phyloP scores from a whole-genome alignment of 92 coral and sea anemone genomes.

The Porites rus region DNA sequence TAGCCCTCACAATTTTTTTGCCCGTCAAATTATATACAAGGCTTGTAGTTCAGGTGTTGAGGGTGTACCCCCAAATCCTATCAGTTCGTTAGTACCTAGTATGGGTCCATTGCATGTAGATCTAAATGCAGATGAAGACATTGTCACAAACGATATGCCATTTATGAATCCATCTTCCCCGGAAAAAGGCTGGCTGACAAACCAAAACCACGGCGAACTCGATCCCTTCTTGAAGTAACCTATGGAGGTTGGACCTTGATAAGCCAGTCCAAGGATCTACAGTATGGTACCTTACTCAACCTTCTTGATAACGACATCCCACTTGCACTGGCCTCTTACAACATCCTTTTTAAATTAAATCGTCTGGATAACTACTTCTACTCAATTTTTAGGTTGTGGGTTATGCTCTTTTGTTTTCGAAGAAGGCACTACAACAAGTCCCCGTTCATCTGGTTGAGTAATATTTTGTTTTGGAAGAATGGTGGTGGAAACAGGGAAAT shows the following conservation, averaged over 20 bases:
- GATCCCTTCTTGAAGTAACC: slow-evolving; percentile 47
- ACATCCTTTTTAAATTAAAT: too few relatives aligned
- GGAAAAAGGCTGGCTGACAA: slow-evolving; percentile 55
- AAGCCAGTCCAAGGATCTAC: slow-evolving; percentile 43
- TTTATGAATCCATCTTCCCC: slow-evolving; percentile 54
- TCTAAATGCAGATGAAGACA: slow-evolving; percentile 57
- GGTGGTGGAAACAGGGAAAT: slow-evolving; percentile 30
- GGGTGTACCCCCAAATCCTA: slow-evolving; percentile 22
- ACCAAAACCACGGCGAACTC: slow-evolving; percentile 67
- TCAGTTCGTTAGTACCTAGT: slow-evolving; percentile 48
- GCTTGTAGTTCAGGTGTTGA: background rate
- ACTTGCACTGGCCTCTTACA: slow-evolving; percentile 35
- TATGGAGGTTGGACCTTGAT: slow-evolving; percentile 57
- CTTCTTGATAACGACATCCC: slow-evolving; percentile 47
- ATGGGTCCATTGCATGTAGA: slow-evolving; percentile 61
- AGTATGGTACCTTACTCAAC: slow-evolving; percentile 37
- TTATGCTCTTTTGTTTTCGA: slow-evolving; percentile 45
- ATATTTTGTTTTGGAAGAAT: slow-evolving; percentile 29
- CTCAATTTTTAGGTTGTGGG: slow-evolving; percentile 48
- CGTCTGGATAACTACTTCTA: slow-evolving; percentile 38
- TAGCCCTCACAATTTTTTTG: slow-evolving; percentile 61
- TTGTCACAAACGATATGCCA: slow-evolving; percentile 37
- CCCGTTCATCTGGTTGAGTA: slow-evolving; percentile 25
- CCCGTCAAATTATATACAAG: slow-evolving; percentile 48
- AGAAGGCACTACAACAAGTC: slow-evolving; percentile 43